Conservation (phyloP, 2,113 vertebrate species). For the Pimephales promelas region DNA sequence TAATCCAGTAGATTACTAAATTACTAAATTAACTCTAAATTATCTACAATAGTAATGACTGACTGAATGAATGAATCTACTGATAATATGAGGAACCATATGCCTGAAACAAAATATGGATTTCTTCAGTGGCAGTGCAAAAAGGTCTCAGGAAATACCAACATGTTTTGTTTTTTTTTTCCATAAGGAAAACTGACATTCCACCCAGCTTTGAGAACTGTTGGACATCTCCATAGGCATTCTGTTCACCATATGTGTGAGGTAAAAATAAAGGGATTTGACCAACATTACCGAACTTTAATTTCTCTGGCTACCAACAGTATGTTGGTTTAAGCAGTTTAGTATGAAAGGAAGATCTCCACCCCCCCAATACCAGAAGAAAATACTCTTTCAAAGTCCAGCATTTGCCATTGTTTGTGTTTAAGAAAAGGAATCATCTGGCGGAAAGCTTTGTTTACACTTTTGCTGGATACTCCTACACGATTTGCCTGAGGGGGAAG, state of each 20-base stretch:
- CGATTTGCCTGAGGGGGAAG: slow-evolving; percentile 18
- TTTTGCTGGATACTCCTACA: slow-evolving; percentile 6
- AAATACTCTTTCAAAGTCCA: neutral
- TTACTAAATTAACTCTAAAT: no score
- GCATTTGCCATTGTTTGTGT: neutral
- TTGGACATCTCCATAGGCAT: slow-evolving; percentile 34
- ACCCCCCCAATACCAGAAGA: neutral
- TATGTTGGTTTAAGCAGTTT: neutral
- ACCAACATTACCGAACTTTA: neutral
- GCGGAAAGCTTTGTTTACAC: slow-evolving; percentile 28
- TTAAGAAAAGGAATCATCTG: neutral
- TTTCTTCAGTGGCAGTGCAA: slow-evolving; percentile 49
- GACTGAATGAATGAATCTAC: neutral
- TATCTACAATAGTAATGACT: no score
- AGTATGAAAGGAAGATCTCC: neutral
- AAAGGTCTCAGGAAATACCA: slow-evolving; percentile 75
- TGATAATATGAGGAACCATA: slow-evolving; percentile 18
- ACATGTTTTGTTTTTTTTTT: slow-evolving; percentile 53
- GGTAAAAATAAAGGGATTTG: neutral
- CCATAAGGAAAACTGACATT: slow-evolving; percentile 69
- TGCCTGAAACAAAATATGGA: slow-evolving; percentile 36
- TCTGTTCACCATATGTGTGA: slow-evolving; percentile 29
- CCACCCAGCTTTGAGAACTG: slow-evolving; percentile 59
- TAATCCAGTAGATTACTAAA: no score
- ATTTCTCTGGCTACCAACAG: neutral